phyloP scores from a whole-genome alignment of 23 tunicate genomes.

The Ascidia mentula region DNA sequence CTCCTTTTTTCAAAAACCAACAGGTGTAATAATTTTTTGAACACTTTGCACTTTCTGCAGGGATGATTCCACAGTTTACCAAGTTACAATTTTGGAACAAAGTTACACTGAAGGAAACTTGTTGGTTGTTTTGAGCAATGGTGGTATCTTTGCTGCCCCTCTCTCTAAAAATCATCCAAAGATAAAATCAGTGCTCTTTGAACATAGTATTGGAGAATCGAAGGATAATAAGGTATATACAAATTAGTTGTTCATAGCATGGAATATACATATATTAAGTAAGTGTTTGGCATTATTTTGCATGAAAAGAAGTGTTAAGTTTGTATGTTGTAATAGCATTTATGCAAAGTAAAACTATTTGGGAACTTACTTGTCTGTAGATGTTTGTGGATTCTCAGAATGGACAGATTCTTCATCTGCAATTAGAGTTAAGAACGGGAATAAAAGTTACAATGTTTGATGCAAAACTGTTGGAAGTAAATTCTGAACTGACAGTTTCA shows the following conservation, averaged over 20 bases:
- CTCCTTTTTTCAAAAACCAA: neutral
- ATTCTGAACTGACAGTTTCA: constrained; percentile 8
- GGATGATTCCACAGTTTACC: constrained; percentile 32
- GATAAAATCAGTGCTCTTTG: constrained; percentile 12
- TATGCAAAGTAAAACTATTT: no score
- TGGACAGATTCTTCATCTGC: constrained; percentile 30
- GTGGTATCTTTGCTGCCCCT: constrained; percentile 19
- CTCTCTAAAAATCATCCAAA: constrained; percentile 23
- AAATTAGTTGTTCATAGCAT: neutral
- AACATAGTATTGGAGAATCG: neutral
- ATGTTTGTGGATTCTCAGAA: constrained; percentile 26
- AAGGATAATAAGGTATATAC: constrained; percentile 8
- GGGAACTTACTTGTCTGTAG: no score
- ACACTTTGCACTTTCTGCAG: neutral
- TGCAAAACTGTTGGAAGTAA: constrained; percentile 17
- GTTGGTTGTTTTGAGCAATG: constrained; percentile 43
- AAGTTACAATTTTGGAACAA: constrained; percentile 44
- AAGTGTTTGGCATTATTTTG: no score
- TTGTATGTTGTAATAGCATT: no score
- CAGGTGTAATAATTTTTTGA: neutral
- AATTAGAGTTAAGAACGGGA: constrained; percentile 29
- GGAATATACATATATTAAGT: neutral
- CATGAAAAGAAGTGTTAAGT: no score
- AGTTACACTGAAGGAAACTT: constrained; percentile 62
- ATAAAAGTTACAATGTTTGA: constrained; percentile 9